A percentile compares a stretch with the other conserved stretches of the same genome.
Evolutionary conservation across 2,113 vertebrate genomes (phyloP).

Genomic region (Micromys minutus): DNA sequence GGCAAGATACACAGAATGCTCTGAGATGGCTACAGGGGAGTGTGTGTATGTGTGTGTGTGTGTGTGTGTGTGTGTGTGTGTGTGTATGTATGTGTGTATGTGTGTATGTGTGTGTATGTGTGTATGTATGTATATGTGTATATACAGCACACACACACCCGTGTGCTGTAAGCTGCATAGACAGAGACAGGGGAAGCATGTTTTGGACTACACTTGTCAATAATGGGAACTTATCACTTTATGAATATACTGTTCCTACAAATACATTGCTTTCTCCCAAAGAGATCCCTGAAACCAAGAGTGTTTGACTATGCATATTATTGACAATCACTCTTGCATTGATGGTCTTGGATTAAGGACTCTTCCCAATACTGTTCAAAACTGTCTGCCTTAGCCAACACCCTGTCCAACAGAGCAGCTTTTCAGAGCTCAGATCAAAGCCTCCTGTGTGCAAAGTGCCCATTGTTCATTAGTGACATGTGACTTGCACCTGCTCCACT

Average conservation of each 20-base stretch:
- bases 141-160: too few species aligned
- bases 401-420: constrained; percentile 71
- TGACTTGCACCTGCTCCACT: constrained; percentile 64
- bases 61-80: too few species aligned
- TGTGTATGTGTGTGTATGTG: too few species aligned
- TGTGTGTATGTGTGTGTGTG: too few species aligned
- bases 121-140: too few species aligned
- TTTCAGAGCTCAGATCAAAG: constrained; percentile 75
- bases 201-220: background rate
- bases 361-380: constrained; percentile 24
- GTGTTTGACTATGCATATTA: background rate
- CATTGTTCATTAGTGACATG: constrained; percentile 76
- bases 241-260: background rate
- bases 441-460: constrained; percentile 66
- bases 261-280: constrained; percentile 11
- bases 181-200: too few species aligned
- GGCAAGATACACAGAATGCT: too few species aligned
- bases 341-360: constrained; percentile 44
- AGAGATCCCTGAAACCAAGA: background rate
- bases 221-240: background rate
- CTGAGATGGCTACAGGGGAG: background rate
- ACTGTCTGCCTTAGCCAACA: constrained; percentile 59
- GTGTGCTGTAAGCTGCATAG: background rate
- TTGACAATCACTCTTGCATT: background rate
- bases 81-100: too few species aligned